phyloP scores from a whole-genome alignment of 2,797 vertebrate species.

The Sandelia bainsii region DNA sequence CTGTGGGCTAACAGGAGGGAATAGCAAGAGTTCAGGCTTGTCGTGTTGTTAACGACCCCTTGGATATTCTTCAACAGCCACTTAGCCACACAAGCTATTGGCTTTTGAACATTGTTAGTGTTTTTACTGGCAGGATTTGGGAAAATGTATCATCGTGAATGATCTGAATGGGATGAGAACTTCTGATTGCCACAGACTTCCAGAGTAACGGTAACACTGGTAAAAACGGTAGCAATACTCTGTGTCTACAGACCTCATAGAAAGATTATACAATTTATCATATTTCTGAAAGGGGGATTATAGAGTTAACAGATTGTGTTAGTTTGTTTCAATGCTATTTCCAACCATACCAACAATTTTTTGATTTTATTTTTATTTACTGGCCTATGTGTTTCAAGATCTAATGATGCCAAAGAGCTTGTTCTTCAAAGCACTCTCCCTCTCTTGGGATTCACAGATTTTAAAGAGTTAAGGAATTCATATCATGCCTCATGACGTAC shows the following conservation, averaged over 20 bases:
- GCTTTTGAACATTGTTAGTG: constrained; percentile 58
- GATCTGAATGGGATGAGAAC: constrained; percentile 34
- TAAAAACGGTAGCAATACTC: constrained; percentile 66
- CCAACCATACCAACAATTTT: constrained; percentile 30
- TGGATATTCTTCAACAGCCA: constrained; percentile 59
- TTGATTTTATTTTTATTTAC: constrained; percentile 61
- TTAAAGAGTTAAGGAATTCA: constrained; percentile 41
- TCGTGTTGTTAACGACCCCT: constrained; percentile 49
- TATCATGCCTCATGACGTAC: constrained; percentile 37
- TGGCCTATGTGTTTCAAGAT: constrained; percentile 63
- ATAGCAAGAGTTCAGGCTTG: constrained; percentile 38
- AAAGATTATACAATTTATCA: constrained; percentile 56
- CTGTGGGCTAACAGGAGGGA: constrained; percentile 48
- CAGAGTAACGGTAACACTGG: constrained; percentile 46
- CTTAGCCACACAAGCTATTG: constrained; percentile 42
- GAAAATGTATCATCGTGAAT: constrained; percentile 45
- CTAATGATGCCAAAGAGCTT: constrained; percentile 66
- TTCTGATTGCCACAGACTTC: constrained; percentile 50
- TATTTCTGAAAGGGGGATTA: constrained; percentile 58
- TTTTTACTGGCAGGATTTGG: constrained; percentile 64
- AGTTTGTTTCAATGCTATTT: constrained; percentile 71
- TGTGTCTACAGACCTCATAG: constrained; percentile 71
- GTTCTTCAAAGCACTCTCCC: constrained; percentile 49
- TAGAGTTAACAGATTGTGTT: constrained; percentile 63
- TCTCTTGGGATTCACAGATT: constrained; percentile 55